These are phyloP conservation scores for Campopleginae sp. DNA, from an alignment of 2,888 invertebrate species.

Conservation along the genomic window DNA sequence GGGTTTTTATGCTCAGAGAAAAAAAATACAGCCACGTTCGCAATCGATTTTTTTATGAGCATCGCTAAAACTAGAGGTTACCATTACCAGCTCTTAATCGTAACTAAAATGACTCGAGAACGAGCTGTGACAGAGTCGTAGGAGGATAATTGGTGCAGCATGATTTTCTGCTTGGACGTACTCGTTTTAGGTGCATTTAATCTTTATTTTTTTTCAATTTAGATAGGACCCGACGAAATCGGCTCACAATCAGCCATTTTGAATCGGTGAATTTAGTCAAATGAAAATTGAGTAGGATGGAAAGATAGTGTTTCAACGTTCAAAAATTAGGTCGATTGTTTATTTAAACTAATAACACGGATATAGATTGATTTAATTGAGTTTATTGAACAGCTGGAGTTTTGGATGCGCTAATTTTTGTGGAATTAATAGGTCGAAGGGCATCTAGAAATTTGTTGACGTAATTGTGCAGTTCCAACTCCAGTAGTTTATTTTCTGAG, in stretches of 20 bases:
- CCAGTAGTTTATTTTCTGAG: conserved; percentile 16
- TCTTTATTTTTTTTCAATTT: conserved; percentile 1
- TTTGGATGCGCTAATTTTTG: background rate
- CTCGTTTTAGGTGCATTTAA: background rate
- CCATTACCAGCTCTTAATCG: conserved; percentile 32
- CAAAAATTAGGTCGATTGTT: background rate
- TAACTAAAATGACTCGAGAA: conserved; percentile 27
- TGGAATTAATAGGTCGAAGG: conserved; percentile 33
- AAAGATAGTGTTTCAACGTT: background rate
- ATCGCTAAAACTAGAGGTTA: background rate
- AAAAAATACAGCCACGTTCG: conserved; percentile 15
- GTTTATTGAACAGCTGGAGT: background rate
- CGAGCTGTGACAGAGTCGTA: background rate
- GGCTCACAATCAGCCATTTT: background rate
- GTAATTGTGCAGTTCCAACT: conserved; percentile 48
- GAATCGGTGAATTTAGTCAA: background rate
- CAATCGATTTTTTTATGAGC: conserved; percentile 24
- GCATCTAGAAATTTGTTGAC: conserved; percentile 48
- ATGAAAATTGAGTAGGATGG: background rate
- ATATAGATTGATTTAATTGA: background rate
- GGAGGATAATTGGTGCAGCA: background rate
- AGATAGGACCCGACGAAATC: background rate
- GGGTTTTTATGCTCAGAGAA: background rate
- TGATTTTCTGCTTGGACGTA: background rate
- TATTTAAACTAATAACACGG: conserved; percentile 1